phyloP scores from a whole-genome alignment of 2,797 vertebrate genomes.

The Acrossocheilus fasciatus region DNA sequence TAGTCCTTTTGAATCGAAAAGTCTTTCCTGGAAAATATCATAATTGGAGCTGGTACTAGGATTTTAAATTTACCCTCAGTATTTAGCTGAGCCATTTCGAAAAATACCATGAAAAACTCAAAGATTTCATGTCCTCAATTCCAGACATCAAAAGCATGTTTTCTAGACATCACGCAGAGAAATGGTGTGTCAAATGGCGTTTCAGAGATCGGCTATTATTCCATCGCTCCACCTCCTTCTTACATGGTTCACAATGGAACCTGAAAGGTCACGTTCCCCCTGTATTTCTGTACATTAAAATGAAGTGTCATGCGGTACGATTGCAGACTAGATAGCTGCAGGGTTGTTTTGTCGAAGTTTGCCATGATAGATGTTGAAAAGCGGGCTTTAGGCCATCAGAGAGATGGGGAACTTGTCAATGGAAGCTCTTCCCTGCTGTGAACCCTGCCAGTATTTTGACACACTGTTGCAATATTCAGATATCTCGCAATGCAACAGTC shows the following conservation, averaged over 20 bases:
- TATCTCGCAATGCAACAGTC: constrained; percentile 10
- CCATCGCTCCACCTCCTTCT: constrained; percentile 1
- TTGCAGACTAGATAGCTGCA: constrained; percentile 16
- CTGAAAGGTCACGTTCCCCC: constrained; percentile 29
- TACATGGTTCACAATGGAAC: constrained; percentile 29
- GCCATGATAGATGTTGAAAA: constrained; percentile 40
- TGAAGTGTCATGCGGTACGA: constrained; percentile 18
- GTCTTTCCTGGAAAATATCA: constrained; percentile 35
- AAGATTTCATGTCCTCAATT: neutral
- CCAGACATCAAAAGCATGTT: constrained; percentile 8
- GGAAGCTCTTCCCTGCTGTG: constrained; percentile 38
- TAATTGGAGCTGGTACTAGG: neutral
- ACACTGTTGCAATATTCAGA: constrained; percentile 46
- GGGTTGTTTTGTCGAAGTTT: constrained; percentile 33
- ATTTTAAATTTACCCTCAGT: neutral
- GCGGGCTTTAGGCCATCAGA: constrained; percentile 30
- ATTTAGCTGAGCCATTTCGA: neutral
- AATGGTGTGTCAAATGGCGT: neutral
- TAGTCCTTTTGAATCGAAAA: neutral
- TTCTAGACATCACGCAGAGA: constrained; percentile 3
- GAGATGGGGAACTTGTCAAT: constrained; percentile 37
- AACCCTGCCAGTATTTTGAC: constrained; percentile 37
- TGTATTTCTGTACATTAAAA: constrained; percentile 40
- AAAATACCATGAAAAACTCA: constrained; percentile 3
- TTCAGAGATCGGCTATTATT: neutral